A percentile compares a stretch with the other conserved stretches of the same genome.
phyloP scores from a whole-genome alignment of 2,113 vertebrate species.

The Nettapus auritus region DNA sequence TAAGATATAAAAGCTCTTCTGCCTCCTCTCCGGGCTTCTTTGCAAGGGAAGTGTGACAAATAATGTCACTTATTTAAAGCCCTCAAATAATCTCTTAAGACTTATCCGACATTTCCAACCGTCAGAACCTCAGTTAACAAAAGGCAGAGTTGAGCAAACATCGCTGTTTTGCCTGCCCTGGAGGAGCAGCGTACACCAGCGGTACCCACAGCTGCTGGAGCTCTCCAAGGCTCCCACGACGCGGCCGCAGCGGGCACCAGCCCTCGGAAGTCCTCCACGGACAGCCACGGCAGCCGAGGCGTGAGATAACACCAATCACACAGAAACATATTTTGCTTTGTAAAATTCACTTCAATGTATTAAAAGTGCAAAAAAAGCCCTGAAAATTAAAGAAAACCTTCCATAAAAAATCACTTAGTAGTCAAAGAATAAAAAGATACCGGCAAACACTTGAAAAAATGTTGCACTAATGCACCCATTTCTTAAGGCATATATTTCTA shows the following conservation, averaged over 20 bases:
- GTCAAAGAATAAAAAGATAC: not conserved
- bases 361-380: not conserved
- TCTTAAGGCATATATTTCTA: not conserved
- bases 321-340: not conserved
- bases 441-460: not conserved
- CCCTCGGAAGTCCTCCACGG: not conserved
- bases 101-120: not conserved
- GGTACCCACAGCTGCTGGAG: not conserved
- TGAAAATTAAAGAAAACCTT: not conserved
- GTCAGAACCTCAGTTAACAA: not conserved
- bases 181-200: not conserved
- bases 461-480: not conserved
- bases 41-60: not conserved
- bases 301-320: not conserved
- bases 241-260: not conserved
- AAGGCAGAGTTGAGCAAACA: not conserved
- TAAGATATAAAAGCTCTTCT: not conserved
- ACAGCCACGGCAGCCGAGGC: not conserved
- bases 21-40: not conserved
- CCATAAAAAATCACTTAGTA: not conserved
- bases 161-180: not conserved
- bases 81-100: not conserved
- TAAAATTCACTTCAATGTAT: not conserved
- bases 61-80: not conserved
- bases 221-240: accelerated